A percentile compares a stretch with the other conserved stretches of the same genome.
phyloP scores from a whole-genome alignment of 2,113 vertebrate genomes.

The cat (Felis catus) region F.catus_Fca126_mat1.0 CM031415.1:121367501-121368000 shows the following conservation, averaged over 20 bases:
- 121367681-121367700: neutral
- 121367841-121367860: neutral
- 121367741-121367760: neutral
- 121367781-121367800: neutral
- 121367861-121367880: neutral
- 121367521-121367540: neutral
- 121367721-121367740: neutral
- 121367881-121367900: neutral
- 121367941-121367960: neutral
- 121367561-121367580: neutral
- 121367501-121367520: constrained; percentile 16
- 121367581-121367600: neutral
- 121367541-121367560: neutral
- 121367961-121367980: constrained; percentile 12
- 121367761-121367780: neutral
- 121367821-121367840: neutral
- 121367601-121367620: neutral
- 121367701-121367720: neutral
- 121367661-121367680: neutral
- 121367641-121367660: neutral
- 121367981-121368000: neutral
- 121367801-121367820: neutral
- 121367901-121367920: neutral
- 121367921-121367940: neutral
- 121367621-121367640: neutral